Evolutionary conservation across 1,140 invertebrate genomes (phyloP), one percentile per base, ranked within the genome.

Genomic region (Harpegnathos saltator): DNA sequence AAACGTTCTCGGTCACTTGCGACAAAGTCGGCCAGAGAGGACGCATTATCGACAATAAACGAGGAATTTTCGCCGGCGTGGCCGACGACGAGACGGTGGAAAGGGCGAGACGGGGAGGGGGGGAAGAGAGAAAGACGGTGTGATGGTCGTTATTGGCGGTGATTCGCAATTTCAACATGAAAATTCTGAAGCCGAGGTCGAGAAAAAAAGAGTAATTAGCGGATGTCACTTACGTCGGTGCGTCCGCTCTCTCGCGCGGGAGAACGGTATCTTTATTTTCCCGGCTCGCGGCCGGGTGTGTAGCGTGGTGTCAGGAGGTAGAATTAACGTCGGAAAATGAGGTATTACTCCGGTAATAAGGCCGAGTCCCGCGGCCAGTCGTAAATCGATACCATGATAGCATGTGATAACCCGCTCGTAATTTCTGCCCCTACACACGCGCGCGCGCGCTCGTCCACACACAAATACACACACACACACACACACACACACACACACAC

Each of bases 341-440:
- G 29, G 62, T 66, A 77, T 66, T 77, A 77, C 48, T 29, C 52
- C 11, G 74, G 14, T 77, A 56, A 77, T 66, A 77, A 77, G 48
- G 19, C 74, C 50, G 29, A 33, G 74, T 77, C 54, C 50, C 50
- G 38, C 26, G 62, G 48, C 61, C 26, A 66, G 62, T 77, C 74
- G 74, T 77, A 77, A 77, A 77, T 77, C 74, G 74, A 77, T 66
- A 54, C 29, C 74, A 19, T 44, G 74, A 77, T 66, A 77, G 74
- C 73, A 44, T 65, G 48, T 50, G 62, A 75, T 75, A 63, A 75
- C 58, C 72, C 58, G 58, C 38, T 22, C 72, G 72, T 44, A 75
- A 75, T 75, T 75, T 75, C 29, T 63, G 3, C 72, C 38, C 58
- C 72, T 50, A 63, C 38, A 24, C 44, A 44, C 38, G 9, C 7